Evolutionary conservation across 2,797 vertebrate genomes (phyloP), one percentile per base, ranked within the genome.

Genomic region (Chanos chanos): DNA sequence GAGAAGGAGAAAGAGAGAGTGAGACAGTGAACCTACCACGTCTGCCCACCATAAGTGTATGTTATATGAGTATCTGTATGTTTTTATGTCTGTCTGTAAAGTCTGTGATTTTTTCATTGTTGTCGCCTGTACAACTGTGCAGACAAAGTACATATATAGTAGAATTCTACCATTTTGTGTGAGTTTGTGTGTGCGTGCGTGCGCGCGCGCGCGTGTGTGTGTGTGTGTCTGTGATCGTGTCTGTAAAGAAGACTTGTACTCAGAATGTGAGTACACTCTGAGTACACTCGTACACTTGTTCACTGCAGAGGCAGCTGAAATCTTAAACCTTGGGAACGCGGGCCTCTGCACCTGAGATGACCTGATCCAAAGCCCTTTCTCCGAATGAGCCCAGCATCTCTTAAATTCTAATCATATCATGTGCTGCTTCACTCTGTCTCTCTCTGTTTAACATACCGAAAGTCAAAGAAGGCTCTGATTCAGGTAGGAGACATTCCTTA

Each of bases 291-390:
- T 7, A 19, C 47, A 27, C 36, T 61, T 50, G 36, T 52, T 31
- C 16, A 24, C 12, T 52, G 39, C 52, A 15, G 43, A 28, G 9
- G 19, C 47, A 47, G 30, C 15, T 59, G 40, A 53, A 60, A 60
- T 64, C 0, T 40, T 53, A 54, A 40, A 53, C 31, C 56, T 60
- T 60, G 56, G 41, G 49, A 48, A 53, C 7, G 16, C 7, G 34
- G 27, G 7, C 34, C 7, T 31, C 4, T 1, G 30, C 16, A 47
- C 64, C 39, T 30, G 22, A 16, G n/a, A 30, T 52, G 37, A 58
- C 36, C 50, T 40, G 45, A 27, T 40, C 39, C 6, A 1, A 27
- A 30, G 33, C n/a, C 7, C 44, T 53, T 53, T 53, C 64, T 58
- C 47, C 53, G 48, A 53, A 47, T 5, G 6, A 10, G 34, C 18